phyloP scores from a whole-genome alignment of 2,888 invertebrate species.

The Zaprionus lineosus region DNA sequence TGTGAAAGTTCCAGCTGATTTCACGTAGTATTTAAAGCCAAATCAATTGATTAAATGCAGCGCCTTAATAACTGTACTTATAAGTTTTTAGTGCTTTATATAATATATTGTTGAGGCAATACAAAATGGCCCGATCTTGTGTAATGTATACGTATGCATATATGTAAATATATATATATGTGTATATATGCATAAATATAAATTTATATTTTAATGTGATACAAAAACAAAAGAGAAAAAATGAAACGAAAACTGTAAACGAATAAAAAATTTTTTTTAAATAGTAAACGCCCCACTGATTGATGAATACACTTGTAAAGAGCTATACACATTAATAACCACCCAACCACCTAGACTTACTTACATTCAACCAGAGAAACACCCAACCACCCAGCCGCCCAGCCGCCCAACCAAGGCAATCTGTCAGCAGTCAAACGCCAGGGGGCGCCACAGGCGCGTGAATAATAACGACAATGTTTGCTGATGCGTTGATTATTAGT shows the following conservation, averaged over 20 bases:
- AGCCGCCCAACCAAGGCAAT: constrained; percentile 39
- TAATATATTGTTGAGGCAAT: constrained; percentile 47
- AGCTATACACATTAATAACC: background rate
- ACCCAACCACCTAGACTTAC: background rate
- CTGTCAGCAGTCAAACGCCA: constrained; percentile 59
- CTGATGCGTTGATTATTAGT: constrained; percentile 82
- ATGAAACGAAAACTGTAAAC: constrained; percentile 45
- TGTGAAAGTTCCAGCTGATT: too few species aligned
- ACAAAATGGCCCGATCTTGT: constrained; percentile 46
- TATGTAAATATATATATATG: constrained; percentile 11
- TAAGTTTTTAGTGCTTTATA: constrained; percentile 55
- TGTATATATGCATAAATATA: constrained; percentile 27
- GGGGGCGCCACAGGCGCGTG: constrained; percentile 53
- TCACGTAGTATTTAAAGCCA: constrained; percentile 1
- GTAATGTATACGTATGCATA: constrained; percentile 58
- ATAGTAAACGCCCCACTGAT: constrained; percentile 53
- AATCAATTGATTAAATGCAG: constrained; percentile 21
- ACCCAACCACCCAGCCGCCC: constrained; percentile 17
- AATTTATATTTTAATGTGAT: constrained; percentile 74
- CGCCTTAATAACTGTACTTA: constrained; percentile 27
- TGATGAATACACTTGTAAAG: constrained; percentile 58
- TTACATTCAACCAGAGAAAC: background rate
- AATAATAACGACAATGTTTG: constrained; percentile 79
- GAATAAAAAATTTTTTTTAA: constrained; percentile 70
- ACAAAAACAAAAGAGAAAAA: constrained; percentile 47